phyloP scores from a whole-genome alignment of 1,140 invertebrate genomes.

The Brachionus manjavacas region DNA sequence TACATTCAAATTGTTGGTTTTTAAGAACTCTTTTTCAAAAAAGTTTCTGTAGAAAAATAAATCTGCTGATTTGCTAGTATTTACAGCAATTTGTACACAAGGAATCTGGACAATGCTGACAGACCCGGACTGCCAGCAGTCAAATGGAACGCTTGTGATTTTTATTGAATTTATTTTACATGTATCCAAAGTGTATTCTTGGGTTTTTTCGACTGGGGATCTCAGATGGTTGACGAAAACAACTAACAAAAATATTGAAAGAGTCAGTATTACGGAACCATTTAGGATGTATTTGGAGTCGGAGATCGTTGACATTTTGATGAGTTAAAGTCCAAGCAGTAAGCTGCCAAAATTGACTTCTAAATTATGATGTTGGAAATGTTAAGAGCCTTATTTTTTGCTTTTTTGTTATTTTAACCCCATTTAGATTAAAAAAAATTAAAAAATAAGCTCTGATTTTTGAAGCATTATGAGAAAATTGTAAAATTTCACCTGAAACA shows the following conservation, averaged over 20 bases:
- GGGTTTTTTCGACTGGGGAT: not conserved
- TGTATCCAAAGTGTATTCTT: not conserved
- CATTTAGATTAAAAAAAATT: not conserved
- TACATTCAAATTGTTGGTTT: not conserved
- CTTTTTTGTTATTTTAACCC: not conserved
- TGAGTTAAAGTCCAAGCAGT: not conserved
- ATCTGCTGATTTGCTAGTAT: not conserved
- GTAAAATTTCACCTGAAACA: not conserved
- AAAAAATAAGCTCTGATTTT: not conserved
- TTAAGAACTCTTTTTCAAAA: not conserved
- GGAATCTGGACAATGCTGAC: not conserved
- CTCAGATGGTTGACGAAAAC: not conserved
- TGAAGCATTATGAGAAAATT: not conserved
- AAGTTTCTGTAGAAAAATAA: not conserved
- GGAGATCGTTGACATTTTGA: not conserved
- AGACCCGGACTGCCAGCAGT: not conserved
- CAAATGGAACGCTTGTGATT: not conserved
- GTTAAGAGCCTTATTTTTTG: not conserved
- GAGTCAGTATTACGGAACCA: not conserved
- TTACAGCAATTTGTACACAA: not conserved
- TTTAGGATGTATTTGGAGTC: constrained; percentile 21
- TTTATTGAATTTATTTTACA: not conserved
- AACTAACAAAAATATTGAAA: constrained; percentile 6
- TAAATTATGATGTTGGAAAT: not conserved
- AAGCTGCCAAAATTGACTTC: not conserved